Evolutionary conservation across 1,140 invertebrate genomes (phyloP).

Genomic region (Drosophila pallidifrons): DNA sequence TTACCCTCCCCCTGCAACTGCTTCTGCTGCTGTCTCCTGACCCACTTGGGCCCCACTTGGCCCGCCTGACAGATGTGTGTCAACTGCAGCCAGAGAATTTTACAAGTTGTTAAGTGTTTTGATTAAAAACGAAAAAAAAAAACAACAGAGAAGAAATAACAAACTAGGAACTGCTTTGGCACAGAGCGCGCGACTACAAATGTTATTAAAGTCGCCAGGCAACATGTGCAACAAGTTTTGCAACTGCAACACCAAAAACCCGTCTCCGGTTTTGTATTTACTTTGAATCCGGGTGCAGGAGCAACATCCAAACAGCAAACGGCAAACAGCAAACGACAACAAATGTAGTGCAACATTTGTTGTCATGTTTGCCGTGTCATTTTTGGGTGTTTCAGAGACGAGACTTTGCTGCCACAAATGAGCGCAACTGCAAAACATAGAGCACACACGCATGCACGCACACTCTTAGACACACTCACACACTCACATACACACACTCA

Average conservation of each 20-base stretch:
- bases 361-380: slow-evolving; percentile 60
- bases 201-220: slow-evolving; percentile 49
- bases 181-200: slow-evolving; percentile 26
- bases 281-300: slow-evolving; percentile 73
- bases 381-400: slow-evolving; percentile 48
- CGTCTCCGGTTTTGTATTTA: slow-evolving; percentile 68
- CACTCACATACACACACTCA: slow-evolving; percentile 19
- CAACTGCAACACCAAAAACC: slow-evolving; percentile 48
- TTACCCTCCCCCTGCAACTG: background rate
- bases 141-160: slow-evolving; percentile 17
- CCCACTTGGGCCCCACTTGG: slow-evolving; percentile 55
- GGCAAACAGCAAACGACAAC: slow-evolving; percentile 29
- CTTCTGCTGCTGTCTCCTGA: slow-evolving; percentile 44
- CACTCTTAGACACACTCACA: slow-evolving; percentile 22
- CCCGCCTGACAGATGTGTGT: slow-evolving; percentile 76
- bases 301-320: slow-evolving; percentile 26
- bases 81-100: slow-evolving; percentile 75
- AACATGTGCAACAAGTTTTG: slow-evolving; percentile 80
- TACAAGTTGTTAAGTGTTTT: slow-evolving; percentile 82
- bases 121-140: slow-evolving; percentile 61
- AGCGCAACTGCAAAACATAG: slow-evolving; percentile 2
- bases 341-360: slow-evolving; percentile 78
- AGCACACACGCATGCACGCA: slow-evolving; percentile 16
- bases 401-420: slow-evolving; percentile 15
- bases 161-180: slow-evolving; percentile 62